Base-by-base conservation (phyloP, 2,888 invertebrate genomes). In the Quadroppia sp. region DNA sequence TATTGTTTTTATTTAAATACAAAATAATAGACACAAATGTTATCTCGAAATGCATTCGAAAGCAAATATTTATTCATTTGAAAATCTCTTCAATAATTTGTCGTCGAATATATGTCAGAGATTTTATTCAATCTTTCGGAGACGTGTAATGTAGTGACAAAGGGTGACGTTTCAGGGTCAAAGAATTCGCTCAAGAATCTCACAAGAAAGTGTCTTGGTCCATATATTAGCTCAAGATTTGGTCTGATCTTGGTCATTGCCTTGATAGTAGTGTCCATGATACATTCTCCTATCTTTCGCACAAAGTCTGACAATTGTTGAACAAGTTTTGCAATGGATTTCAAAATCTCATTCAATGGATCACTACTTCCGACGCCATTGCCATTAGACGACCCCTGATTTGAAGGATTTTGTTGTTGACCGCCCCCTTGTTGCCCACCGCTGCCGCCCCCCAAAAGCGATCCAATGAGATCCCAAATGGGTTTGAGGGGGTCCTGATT, bases 71-170 rank as follows among this genome's bases (percentile, higher is more conserved):
- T n/a, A n/a, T n/a, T n/a, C n/a, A n/a, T n/a, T n/a, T n/a, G n/a
- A n/a, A n/a, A n/a, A n/a, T n/a, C n/a, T n/a, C n/a, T n/a, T n/a
- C n/a, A n/a, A n/a, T n/a, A n/a, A n/a, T n/a, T n/a, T n/a, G n/a
- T n/a, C 6, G 45, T n/a, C 45, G 15, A 45, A 45, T 45, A 45
- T 45, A 45, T 45, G 3, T 45, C 45, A 13, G n/a, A 17, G n/a
- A 45, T 45, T 45, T 45, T 45, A n/a, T 45, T n/a, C 15, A 45
- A n/a, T 45, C 45, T 45, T 45, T 45, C 45, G n/a, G 45, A 45
- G 3, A 45, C n/a, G 2, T 45, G 45, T 6, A 45, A 2, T 2
- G 45, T 17, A 45, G 45, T 7, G 13, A n/a, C 45, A 11, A 45
- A 45, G n/a, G 45, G 45, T 2, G 45, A 45, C 45, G 45, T 45